Conservation (phyloP, 2,888 invertebrate species). For the Eutolmus rufibarbis region DNA sequence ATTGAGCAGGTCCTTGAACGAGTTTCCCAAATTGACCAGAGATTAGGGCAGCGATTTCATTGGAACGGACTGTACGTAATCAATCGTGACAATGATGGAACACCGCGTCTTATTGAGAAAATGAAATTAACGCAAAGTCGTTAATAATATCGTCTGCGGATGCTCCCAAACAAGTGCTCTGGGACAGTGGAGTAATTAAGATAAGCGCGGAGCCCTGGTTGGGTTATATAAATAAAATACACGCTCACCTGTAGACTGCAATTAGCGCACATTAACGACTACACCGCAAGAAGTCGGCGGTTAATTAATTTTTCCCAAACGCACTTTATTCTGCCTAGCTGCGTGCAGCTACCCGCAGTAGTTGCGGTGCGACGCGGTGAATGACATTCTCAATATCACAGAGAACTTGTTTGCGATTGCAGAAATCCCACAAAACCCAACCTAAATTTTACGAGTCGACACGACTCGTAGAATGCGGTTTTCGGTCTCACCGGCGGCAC, state of each 20-base stretch:
- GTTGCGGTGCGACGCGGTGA: neutral
- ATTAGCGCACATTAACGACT: neutral
- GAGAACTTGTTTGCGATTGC: conserved; percentile 30
- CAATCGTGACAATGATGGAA: neutral
- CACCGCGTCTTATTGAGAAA: neutral
- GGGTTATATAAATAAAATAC: neutral
- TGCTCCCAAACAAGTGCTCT: neutral
- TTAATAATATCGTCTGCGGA: neutral
- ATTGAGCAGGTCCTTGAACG: neutral
- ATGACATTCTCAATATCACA: conserved; percentile 41
- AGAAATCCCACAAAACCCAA: conserved; percentile 40
- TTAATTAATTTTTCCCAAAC: neutral
- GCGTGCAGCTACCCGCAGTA: neutral
- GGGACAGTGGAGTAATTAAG: neutral
- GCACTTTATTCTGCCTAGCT: neutral
- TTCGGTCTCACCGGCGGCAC: neutral
- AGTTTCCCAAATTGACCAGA: neutral
- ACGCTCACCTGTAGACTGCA: neutral
- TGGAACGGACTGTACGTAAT: neutral
- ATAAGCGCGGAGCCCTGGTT: neutral
- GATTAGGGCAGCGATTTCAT: neutral
- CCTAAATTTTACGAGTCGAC: conserved; percentile 22
- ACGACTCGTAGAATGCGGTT: conserved; percentile 33
- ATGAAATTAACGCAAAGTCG: neutral
- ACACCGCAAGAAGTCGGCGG: neutral